These are phyloP conservation scores for Acanthosoma haemorrhoidale DNA, from an alignment of 2,888 invertebrate genomes.

Conservation along the genomic window DNA sequence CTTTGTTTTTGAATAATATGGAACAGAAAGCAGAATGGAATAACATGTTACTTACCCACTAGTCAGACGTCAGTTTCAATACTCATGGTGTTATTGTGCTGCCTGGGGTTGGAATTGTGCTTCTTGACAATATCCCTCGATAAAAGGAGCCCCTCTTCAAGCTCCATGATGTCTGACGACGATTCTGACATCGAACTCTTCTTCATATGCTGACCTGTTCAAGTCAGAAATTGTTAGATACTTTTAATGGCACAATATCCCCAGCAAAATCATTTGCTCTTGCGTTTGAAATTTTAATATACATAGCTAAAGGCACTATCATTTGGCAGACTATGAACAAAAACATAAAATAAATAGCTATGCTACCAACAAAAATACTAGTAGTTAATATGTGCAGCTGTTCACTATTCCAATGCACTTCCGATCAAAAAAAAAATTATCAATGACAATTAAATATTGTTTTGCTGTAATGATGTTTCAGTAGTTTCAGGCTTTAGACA, in stretches of 20 bases:
- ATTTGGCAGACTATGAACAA: neutral
- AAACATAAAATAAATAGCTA: neutral
- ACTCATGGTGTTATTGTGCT: slow-evolving; percentile 76
- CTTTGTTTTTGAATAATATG: neutral
- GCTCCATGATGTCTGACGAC: slow-evolving; percentile 86
- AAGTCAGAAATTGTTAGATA: slow-evolving; percentile 1
- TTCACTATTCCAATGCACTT: too few species aligned
- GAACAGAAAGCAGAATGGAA: neutral
- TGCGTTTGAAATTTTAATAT: neutral
- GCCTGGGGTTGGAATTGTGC: slow-evolving; percentile 64
- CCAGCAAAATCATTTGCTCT: neutral
- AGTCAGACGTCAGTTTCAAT: slow-evolving; percentile 95
- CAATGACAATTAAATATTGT: too few species aligned
- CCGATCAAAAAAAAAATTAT: too few species aligned
- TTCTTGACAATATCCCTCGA: slow-evolving; percentile 58
- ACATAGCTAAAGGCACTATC: neutral
- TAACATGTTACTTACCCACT: slow-evolving; percentile 70
- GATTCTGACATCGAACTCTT: slow-evolving; percentile 82
- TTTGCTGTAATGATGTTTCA: too few species aligned
- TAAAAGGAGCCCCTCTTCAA: slow-evolving; percentile 77
- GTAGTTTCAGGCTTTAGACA: too few species aligned
- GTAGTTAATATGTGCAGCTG: too few species aligned
- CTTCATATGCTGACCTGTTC: slow-evolving; percentile 77
- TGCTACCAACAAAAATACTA: neutral
- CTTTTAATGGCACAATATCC: neutral